Conservation (phyloP, 2,888 invertebrate species). For the Acleris cristana region DNA sequence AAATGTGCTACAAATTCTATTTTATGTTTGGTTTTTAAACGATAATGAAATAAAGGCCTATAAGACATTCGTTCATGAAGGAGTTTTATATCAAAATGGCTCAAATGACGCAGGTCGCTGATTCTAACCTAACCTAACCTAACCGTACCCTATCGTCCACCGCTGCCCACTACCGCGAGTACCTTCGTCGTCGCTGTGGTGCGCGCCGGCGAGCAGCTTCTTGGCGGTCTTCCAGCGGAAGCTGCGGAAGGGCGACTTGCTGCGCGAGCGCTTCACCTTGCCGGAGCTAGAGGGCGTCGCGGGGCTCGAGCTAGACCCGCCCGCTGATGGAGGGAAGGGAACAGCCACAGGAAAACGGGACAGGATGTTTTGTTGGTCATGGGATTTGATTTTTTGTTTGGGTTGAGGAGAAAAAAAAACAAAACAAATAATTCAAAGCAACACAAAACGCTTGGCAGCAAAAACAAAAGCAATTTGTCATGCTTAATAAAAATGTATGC, state of each 20-base stretch:
- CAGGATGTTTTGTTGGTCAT: not conserved
- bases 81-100: too few relatives aligned
- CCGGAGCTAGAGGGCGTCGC: conserved; percentile 82
- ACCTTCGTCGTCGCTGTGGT: conserved; percentile 92
- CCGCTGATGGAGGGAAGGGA: conserved; percentile 58
- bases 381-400: too few relatives aligned
- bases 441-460: conserved; percentile 76
- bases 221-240: conserved; percentile 95
- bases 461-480: conserved; percentile 69
- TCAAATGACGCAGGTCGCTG: too few relatives aligned
- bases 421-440: conserved; percentile 77
- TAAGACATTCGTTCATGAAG: too few relatives aligned
- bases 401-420: conserved; percentile 53
- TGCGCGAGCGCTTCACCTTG: conserved; percentile 93
- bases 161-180: conserved; percentile 72
- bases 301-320: conserved; percentile 73
- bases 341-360: conserved; percentile 35
- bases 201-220: conserved; percentile 86
- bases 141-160: conserved; percentile 47
- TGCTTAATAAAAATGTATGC: conserved; percentile 45
- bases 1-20: too few relatives aligned
- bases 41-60: too few relatives aligned
- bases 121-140: too few relatives aligned
- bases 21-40: too few relatives aligned
- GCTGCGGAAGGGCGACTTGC: conserved; percentile 97